These are phyloP conservation scores for Folsomia candida DNA, from an alignment of 2,888 invertebrate species.

Conservation along the genomic window DNA sequence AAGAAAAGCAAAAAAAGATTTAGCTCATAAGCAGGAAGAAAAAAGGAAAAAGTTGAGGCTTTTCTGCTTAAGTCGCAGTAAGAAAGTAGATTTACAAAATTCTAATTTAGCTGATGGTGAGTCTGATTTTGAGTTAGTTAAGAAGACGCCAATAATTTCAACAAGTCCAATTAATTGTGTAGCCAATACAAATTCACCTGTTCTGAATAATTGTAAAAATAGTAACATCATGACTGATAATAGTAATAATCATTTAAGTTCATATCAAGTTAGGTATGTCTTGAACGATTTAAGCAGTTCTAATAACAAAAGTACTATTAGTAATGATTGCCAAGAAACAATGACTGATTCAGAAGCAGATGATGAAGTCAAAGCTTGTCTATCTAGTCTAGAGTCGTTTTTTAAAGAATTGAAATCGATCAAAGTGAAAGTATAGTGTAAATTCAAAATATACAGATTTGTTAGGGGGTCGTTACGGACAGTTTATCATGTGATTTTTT, in stretches of 20 bases:
- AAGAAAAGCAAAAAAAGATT: constrained; percentile 30
- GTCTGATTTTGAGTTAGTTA: neutral
- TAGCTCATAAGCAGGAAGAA: constrained; percentile 44
- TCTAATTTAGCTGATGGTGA: neutral
- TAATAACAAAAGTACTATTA: neutral
- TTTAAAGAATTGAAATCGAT: constrained; percentile 47
- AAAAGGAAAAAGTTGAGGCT: constrained; percentile 43
- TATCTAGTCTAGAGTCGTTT: constrained; percentile 47
- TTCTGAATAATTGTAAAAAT: too few species aligned
- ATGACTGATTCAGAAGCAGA: constrained; percentile 15
- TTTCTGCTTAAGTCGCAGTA: constrained; percentile 31
- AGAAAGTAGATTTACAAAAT: neutral
- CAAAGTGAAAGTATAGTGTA: constrained; percentile 30
- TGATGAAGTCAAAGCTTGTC: constrained; percentile 42
- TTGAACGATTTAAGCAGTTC: neutral
- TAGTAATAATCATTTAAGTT: constrained; percentile 13
- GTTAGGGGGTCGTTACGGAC: too few species aligned
- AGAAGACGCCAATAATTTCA: neutral
- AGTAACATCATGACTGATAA: too few species aligned
- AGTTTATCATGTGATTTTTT: too few species aligned
- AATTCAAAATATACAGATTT: neutral
- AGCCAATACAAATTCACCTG: neutral
- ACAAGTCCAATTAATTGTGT: too few species aligned
- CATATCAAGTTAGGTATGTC: constrained; percentile 1
- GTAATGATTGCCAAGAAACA: neutral